Evolutionary conservation across 2,797 vertebrate species (phyloP).

Genomic region (Sebastes nivosus): DNA sequence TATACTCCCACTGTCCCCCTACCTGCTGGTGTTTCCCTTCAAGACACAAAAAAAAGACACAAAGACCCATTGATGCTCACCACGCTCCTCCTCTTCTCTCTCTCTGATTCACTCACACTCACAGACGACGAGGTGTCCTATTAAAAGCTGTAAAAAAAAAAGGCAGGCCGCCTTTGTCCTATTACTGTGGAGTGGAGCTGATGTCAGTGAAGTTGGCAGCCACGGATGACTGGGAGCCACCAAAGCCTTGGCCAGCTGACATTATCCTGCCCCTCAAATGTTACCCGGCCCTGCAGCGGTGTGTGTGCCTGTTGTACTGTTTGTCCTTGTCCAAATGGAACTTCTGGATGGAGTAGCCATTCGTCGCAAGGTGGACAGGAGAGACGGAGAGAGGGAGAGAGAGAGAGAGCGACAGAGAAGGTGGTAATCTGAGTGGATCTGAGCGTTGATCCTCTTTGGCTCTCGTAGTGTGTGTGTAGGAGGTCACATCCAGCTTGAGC

Average conservation of each 20-base stretch:
- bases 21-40: slow-evolving; percentile 42
- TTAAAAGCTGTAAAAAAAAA: slow-evolving; percentile 60
- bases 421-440: slow-evolving; percentile 75
- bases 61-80: slow-evolving; percentile 37
- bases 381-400: neutral
- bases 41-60: slow-evolving; percentile 28
- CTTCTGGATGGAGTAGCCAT: slow-evolving; percentile 35
- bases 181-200: slow-evolving; percentile 58
- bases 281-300: slow-evolving; percentile 44
- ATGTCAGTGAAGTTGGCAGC: slow-evolving; percentile 71
- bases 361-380: slow-evolving; percentile 24
- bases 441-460: slow-evolving; percentile 76
- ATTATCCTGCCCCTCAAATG: slow-evolving; percentile 66
- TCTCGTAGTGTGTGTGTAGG: slow-evolving; percentile 47
- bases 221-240: slow-evolving; percentile 70
- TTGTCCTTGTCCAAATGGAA: slow-evolving; percentile 64
- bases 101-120: slow-evolving; percentile 21
- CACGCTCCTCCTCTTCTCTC: slow-evolving; percentile 27
- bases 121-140: slow-evolving; percentile 37
- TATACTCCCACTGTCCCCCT: slow-evolving; percentile 2
- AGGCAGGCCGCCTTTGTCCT: slow-evolving; percentile 60
- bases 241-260: slow-evolving; percentile 69
- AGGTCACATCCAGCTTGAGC: slow-evolving; percentile 62
- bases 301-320: slow-evolving; percentile 28
- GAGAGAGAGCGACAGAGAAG: slow-evolving; percentile 36